Evolutionary conservation across 2,113 vertebrate genomes (phyloP).

Genomic region (Fukomys damarensis): DNA sequence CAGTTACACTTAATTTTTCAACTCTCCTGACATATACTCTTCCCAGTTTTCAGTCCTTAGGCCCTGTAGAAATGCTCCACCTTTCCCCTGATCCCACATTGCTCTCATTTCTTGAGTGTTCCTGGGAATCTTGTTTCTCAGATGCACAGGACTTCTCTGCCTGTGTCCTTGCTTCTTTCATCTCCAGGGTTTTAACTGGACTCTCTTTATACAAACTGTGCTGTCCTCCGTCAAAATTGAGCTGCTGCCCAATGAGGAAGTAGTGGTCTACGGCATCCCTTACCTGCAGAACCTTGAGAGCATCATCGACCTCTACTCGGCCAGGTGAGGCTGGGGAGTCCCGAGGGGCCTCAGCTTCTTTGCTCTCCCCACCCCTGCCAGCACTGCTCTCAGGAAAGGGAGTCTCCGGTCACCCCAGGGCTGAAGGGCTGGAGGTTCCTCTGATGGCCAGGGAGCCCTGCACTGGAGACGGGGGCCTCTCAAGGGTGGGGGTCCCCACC

Average conservation of each 20-base stretch:
- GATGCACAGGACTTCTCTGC: neutral
- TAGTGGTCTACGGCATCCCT: slow-evolving; percentile 94
- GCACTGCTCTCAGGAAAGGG: neutral
- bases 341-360: accelerated
- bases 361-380: neutral
- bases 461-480: neutral
- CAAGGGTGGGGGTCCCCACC: accelerated
- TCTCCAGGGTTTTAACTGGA: slow-evolving; percentile 97
- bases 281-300: slow-evolving; percentile 93
- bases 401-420: neutral
- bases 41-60: accelerated
- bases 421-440: accelerated
- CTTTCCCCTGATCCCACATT: neutral
- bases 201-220: slow-evolving; percentile 92
- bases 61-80: neutral
- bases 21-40: accelerated
- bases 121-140: neutral
- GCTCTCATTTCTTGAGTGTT: neutral
- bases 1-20: neutral
- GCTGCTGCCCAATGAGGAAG: slow-evolving; percentile 90
- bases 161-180: slow-evolving; percentile 27
- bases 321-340: slow-evolving; percentile 85
- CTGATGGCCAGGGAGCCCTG: neutral
- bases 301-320: slow-evolving; percentile 90
- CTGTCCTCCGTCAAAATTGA: slow-evolving; percentile 91